These are phyloP conservation scores for Plecturocebus donacophilus DNA, from an alignment of 2,113 vertebrate genomes.

Conservation along the genomic window DNA sequence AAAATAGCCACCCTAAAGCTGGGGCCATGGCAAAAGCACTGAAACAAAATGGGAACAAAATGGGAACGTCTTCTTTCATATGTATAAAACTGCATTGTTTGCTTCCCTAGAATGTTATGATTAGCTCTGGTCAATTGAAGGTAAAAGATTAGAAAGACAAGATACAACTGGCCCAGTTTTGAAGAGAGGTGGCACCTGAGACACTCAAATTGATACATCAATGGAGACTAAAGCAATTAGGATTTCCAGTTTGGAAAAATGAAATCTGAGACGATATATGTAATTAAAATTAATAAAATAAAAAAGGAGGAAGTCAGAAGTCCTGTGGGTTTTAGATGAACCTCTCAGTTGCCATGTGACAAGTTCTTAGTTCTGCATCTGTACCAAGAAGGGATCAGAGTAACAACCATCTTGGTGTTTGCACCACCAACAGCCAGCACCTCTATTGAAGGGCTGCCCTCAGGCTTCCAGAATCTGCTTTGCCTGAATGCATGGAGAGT, in stretches of 20 bases:
- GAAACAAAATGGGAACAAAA: background rate
- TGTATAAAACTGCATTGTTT: background rate
- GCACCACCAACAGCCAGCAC: accelerated
- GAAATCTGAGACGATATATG: background rate
- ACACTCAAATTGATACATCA: background rate
- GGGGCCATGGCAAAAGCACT: background rate
- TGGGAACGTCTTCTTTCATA: background rate
- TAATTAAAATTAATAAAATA: constrained; percentile 1
- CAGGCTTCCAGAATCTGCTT: background rate
- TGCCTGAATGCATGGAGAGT: background rate
- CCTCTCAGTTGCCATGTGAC: background rate
- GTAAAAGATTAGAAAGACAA: background rate
- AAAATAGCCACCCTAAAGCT: background rate
- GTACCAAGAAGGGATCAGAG: background rate
- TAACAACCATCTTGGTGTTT: background rate
- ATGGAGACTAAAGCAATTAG: background rate
- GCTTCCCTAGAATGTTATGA: background rate
- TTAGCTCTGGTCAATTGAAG: background rate
- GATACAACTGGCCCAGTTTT: background rate
- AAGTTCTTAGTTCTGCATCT: background rate
- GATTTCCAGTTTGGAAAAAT: background rate
- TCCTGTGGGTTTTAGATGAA: background rate
- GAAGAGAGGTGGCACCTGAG: background rate
- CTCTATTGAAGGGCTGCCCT: background rate
- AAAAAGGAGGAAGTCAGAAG: background rate